Base-by-base conservation (phyloP, 1,140 invertebrate species). In the Spodoptera litura region DNA sequence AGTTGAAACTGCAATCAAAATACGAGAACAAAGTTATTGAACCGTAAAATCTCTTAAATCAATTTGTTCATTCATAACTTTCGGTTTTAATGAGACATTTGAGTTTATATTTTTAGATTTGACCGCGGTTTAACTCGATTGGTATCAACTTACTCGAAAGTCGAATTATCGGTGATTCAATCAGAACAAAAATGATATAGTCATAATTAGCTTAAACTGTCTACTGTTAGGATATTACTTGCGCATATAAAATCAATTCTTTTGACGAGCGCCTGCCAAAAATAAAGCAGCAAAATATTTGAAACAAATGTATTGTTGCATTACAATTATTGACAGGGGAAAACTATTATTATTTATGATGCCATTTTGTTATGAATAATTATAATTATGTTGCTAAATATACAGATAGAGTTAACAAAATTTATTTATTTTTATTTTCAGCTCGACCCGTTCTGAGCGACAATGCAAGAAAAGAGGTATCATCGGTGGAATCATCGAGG, bases 401-500 rank as follows among this genome's bases (percentile, higher is more conserved):
- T 20, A 20, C 20, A 20, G 20, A 0, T 20, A 20, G 1, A 20
- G 20, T 20, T 20, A 20, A 20, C 20, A 20, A 56, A 25, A 12
- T 71, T 61, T 10, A 59, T 8, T 70, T 70, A 51, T 72, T 25
- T 80, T 76, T 78, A 56, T 80, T 80, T 90, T 49, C 91, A 93
- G 92, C 85, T 80, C 88, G 87, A 11, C 89, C 92, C 73, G 85
- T 85, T 13, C 51, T 87, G 49, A 90, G 88, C 68, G 90, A 93
- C 77, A 89, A 92, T 31, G 87, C 87, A 5, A 84, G 75, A 71
- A 86, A 78, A 55, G 70, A 82, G 10, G 80, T 85, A 5, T 89
- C 86, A 0, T 89, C 86, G 0, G 62, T 59, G 8, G 88, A 92
- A 82, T 85, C 84, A 6, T 93, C 91, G 3, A 85, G 89, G 81